These are phyloP conservation scores for Lycaon pictus DNA, from an alignment of 2,113 vertebrate genomes.

Conservation along the genomic window DNA sequence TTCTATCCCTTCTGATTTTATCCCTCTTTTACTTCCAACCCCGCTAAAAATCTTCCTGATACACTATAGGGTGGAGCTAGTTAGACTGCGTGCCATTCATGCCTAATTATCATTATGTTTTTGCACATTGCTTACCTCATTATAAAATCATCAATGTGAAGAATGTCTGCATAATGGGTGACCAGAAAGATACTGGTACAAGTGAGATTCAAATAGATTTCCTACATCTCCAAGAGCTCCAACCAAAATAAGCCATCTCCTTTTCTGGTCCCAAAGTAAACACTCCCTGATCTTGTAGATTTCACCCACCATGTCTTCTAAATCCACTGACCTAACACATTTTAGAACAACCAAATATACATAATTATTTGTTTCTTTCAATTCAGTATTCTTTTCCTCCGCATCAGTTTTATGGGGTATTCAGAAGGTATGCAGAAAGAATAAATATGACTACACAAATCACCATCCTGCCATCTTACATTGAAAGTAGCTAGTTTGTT, in stretches of 20 bases:
- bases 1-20: background rate
- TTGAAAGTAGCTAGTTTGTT: background rate
- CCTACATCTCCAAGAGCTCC: background rate
- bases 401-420: background rate
- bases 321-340: background rate
- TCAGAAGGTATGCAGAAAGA: background rate
- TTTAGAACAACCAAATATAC: background rate
- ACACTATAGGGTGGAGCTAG: background rate
- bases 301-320: background rate
- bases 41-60: background rate
- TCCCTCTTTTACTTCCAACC: background rate
- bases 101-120: background rate
- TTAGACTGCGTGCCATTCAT: background rate
- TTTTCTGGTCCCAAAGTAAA: background rate
- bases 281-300: background rate
- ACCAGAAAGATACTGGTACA: background rate
- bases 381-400: background rate
- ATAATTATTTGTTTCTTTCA: background rate
- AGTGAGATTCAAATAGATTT: background rate
- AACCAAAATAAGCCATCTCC: background rate
- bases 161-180: background rate
- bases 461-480: background rate
- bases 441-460: background rate
- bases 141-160: background rate
- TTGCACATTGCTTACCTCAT: background rate